Base-by-base conservation (phyloP, 2,113 vertebrate genomes). In the Phalacrocorax pelagicus region DNA sequence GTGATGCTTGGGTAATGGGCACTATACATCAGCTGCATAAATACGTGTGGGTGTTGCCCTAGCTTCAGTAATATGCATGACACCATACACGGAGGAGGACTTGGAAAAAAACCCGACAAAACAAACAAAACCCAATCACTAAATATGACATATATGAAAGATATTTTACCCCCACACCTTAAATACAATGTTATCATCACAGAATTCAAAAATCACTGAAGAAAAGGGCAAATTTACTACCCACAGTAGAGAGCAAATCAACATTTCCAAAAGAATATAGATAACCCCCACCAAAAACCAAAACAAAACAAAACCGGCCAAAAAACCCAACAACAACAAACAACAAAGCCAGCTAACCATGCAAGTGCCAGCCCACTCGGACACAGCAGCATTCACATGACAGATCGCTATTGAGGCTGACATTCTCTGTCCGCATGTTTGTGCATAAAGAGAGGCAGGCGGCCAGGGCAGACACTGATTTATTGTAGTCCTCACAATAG, bases 401-500 rank as follows among this genome's bases (percentile, higher is more conserved):
- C 61, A 91, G 88, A 84, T 78, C 46, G 40, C 95, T 72, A 95
- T 94, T 96, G 96, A 96, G 91, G 52, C 79, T 88, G 96, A 96
- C 95, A 96, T 94, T 93, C 96, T 88, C 49, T 3, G 26, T 55
- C 91, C 36, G 78, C 57, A 61, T 51, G 44, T 51, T 94, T 88
- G 81, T 79, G 81, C 71, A 52, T 55, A 94, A 90, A 62, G 36
- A 93, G 82, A 94, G 17, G 23, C 58, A 71, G 92, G 58, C 73
- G 1, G 87, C 83, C 42, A 5, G 27, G 58, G 75, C 55, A 88
- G 95, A 97, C 94, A 96, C 82, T 91, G 79, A 96, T 90, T 92
- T 70, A 96, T 90, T 98, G 97, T 97, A 81, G 71, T 80, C 27
- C 15, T 47, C 71, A 98, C 86, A 97, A 97, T 74, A 81, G 86